phyloP scores from a whole-genome alignment of 2,113 vertebrate genomes.

The Melanostigma gelatinosum region DNA sequence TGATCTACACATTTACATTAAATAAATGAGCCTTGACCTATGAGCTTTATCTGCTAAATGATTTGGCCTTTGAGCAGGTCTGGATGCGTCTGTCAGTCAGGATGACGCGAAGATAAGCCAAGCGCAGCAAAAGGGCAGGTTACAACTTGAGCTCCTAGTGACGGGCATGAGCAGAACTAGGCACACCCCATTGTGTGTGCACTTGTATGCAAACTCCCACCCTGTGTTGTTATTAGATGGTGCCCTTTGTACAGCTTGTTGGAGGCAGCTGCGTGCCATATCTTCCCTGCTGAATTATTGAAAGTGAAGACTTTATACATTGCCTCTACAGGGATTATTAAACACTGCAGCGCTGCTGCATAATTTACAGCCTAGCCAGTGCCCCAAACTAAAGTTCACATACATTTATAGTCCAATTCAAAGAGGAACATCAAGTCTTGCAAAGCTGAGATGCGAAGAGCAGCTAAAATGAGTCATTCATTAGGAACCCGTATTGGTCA shows the following conservation, averaged over 20 bases:
- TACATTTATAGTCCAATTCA: constrained; percentile 10
- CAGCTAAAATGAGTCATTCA: constrained; percentile 11
- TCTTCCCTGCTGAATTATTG: constrained; percentile 77
- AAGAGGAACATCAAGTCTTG: constrained; percentile 22
- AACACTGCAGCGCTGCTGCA: constrained; percentile 54
- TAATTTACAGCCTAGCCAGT: constrained; percentile 49
- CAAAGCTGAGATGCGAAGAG: constrained; percentile 57
- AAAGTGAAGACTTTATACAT: constrained; percentile 55
- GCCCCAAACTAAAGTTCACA: constrained; percentile 37
- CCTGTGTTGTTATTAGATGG: constrained; percentile 25
- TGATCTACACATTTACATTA: constrained; percentile 19
- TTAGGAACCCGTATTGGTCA: constrained; percentile 36
- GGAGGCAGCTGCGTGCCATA: constrained; percentile 51
- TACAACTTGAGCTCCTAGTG: constrained; percentile 38
- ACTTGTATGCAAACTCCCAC: constrained; percentile 25
- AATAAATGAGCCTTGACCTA: constrained; percentile 25
- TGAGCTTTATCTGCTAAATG: constrained; percentile 28
- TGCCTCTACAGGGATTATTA: constrained; percentile 52
- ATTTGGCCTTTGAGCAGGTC: constrained; percentile 35
- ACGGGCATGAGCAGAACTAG: constrained; percentile 19
- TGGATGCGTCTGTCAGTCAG: constrained; percentile 46
- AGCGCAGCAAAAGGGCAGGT: constrained; percentile 50
- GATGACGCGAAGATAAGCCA: constrained; percentile 30
- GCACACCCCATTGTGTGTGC: constrained; percentile 35
- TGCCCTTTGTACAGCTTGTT: constrained; percentile 56